These are phyloP conservation scores for Poeciliopsis infans DNA, from an alignment of 2,797 vertebrate genomes.

Conservation along the genomic window DNA sequence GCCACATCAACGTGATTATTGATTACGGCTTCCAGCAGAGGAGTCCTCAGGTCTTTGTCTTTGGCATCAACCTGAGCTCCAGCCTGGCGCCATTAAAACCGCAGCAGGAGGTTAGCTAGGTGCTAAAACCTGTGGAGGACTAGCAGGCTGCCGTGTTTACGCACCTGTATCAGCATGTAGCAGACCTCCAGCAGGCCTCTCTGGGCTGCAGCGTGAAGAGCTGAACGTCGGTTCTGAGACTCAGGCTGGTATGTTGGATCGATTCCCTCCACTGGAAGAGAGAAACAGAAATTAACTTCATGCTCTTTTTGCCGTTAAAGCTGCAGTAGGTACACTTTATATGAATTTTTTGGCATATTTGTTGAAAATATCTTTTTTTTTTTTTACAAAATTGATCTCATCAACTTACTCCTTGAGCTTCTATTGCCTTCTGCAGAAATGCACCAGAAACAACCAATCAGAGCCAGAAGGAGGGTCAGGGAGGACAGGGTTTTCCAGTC, in stretches of 20 bases:
- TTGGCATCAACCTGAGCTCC: slow-evolving; percentile 90
- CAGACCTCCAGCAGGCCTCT: slow-evolving; percentile 90
- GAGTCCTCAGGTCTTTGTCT: slow-evolving; percentile 89
- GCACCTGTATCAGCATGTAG: slow-evolving; percentile 90
- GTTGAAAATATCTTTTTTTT: no score
- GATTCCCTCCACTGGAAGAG: slow-evolving; percentile 87
- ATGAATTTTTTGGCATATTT: no score
- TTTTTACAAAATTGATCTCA: no score
- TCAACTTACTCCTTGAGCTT: no score
- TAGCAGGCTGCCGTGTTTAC: neutral
- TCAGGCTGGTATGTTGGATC: slow-evolving; percentile 91
- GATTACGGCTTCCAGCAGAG: slow-evolving; percentile 90
- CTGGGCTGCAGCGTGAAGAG: slow-evolving; percentile 90
- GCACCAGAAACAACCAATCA: no score
- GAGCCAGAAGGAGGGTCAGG: no score
- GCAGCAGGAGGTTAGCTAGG: neutral
- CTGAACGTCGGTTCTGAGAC: slow-evolving; percentile 88
- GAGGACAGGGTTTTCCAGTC: no score
- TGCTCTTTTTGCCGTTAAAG: neutral
- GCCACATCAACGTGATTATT: slow-evolving; percentile 88
- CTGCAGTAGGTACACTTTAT: no score
- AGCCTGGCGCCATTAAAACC: slow-evolving; percentile 72
- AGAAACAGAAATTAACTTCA: slow-evolving; percentile 9
- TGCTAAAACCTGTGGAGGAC: neutral
- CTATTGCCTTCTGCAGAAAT: no score